Base-by-base conservation (phyloP, 2,113 vertebrate genomes). In the Zosterops hypoxanthus region DNA sequence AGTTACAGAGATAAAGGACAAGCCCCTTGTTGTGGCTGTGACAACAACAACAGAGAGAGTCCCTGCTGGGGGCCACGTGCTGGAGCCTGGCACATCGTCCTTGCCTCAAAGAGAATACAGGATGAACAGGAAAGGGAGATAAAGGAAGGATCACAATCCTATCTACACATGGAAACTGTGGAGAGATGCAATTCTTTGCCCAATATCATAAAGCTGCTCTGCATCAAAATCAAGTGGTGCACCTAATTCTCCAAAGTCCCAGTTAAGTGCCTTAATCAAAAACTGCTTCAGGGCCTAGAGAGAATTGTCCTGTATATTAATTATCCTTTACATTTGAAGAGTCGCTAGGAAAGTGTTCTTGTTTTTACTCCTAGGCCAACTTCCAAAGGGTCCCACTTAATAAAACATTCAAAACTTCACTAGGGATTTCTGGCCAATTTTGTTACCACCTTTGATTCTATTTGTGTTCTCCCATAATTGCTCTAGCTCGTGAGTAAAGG, bases 301-400 rank as follows among this genome's bases (percentile, higher is more conserved):
- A 92, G 93, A 97, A 92, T 94, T 94, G 76, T 90, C 93, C 95
- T 93, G 91, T 95, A 86, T 68, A 93, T 96, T 97, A 95, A 96
- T 92, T 97, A 95, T 95, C 96, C 95, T 93, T 94, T 94, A 93
- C 79, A 68, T 42, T 56, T 92, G 69, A 78, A 68, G 86, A 92
- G 82, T 28, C 9, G 12, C 76, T 71, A 93, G 79, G 44, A 96
- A 84, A 70, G 52, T 21, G 64, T 73, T 95, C 72, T 72, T 92
- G 39, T 55, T 95, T 90, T 92, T 20, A 81, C 69, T 83, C 33
- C 49, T 68, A 92, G 92, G 92, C 92, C 92, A 92, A 11, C 76
- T 93, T 96, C 82, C 88, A 93, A 77, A 83, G 82, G 92, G 82
- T 95, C 73, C 57, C 73, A 60, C 49, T 72, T 88, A 95, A 95